These are phyloP conservation scores for Deroplatys truncata DNA, from an alignment of 2,888 invertebrate genomes.

Conservation along the genomic window DNA sequence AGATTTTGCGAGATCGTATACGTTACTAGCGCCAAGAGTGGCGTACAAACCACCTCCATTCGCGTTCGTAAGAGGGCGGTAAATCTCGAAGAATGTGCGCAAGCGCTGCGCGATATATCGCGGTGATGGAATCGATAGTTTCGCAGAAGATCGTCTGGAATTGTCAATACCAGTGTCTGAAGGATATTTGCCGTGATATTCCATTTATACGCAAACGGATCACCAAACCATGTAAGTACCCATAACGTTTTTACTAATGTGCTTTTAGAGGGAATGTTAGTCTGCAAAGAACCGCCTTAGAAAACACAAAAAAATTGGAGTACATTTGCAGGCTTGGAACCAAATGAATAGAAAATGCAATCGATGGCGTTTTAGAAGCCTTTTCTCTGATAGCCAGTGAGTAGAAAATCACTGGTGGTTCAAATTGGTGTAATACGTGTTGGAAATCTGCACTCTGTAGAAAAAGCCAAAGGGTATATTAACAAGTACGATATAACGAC, in stretches of 20 bases:
- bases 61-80: not conserved
- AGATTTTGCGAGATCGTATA: not conserved
- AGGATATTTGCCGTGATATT: not conserved
- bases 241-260: not conserved
- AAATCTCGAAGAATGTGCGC: not conserved
- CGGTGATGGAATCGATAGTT: constrained; percentile 3
- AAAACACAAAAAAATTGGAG: not conserved
- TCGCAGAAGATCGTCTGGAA: constrained; percentile 16
- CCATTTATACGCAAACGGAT: not conserved
- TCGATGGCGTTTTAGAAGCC: not conserved
- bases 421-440: not conserved
- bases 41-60: not conserved
- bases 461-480: not conserved
- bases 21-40: not conserved
- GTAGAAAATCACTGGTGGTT: not conserved
- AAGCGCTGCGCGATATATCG: not conserved
- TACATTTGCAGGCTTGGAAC: not conserved
- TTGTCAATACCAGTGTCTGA: constrained; percentile 18
- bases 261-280: not conserved
- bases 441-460: too few relatives aligned
- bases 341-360: not conserved
- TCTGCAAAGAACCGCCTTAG: not conserved
- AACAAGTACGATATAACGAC: not conserved
- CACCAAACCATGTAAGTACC: constrained; percentile 9
- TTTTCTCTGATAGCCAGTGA: not conserved